Evolutionary conservation across 2,888 invertebrate genomes (phyloP).

Genomic region (Fragum sueziense): DNA sequence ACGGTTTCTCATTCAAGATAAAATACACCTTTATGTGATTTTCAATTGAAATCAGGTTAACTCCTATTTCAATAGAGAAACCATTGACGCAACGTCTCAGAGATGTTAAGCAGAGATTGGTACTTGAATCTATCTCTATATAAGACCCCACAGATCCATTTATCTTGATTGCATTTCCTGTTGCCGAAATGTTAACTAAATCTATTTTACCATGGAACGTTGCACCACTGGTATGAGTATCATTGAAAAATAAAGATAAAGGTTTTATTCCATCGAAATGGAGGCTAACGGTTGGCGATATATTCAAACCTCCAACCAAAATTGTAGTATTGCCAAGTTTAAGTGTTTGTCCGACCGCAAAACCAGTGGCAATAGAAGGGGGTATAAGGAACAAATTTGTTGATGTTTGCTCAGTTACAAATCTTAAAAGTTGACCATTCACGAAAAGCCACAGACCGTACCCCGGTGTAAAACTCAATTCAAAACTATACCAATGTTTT

Average conservation of each 20-base stretch:
- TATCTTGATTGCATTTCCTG: neutral
- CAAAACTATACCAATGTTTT: neutral
- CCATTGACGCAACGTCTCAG: neutral
- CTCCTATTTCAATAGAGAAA: neutral
- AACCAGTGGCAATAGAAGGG: neutral
- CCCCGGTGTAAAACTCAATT: neutral
- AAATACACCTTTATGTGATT: neutral
- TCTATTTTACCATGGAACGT: constrained; percentile 12
- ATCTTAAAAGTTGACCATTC: neutral
- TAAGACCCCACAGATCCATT: constrained; percentile 1
- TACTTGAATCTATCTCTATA: constrained; percentile 9
- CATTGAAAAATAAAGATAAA: too few relatives aligned
- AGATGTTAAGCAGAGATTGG: neutral
- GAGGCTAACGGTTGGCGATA: neutral
- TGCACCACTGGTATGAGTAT: neutral
- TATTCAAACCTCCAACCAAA: neutral
- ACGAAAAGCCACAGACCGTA: neutral
- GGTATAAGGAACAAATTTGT: neutral
- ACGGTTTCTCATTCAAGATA: neutral
- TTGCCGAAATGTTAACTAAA: neutral
- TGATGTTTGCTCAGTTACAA: constrained; percentile 1
- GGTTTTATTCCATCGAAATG: neutral
- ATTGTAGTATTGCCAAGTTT: neutral
- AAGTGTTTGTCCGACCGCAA: neutral
- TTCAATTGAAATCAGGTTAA: constrained; percentile 6